Percentiles rank a stretch among this genome's conserved stretches.
Conservation (phyloP, 2,113 vertebrate species). For the Hypocryptadius cinnamomeus region DNA sequence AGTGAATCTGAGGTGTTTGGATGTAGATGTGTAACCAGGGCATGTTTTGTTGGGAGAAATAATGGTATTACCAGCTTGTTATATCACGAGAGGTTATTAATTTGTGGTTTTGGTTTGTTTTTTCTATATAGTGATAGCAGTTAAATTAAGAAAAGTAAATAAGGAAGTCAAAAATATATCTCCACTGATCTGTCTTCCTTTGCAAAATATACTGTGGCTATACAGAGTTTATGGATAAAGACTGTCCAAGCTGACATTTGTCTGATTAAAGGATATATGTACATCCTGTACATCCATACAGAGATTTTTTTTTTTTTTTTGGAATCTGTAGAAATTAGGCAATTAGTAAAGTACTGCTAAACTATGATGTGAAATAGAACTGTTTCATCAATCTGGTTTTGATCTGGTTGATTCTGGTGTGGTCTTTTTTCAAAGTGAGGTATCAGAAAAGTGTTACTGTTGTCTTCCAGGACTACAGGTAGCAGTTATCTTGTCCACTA, state of each 20-base stretch:
- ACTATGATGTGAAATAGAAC: not conserved
- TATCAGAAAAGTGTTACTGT: not conserved
- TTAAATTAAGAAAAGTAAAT: not conserved
- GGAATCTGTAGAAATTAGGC: not conserved
- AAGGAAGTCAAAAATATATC: not conserved
- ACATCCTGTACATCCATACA: not conserved
- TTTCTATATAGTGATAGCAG: not conserved
- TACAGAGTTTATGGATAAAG: not conserved
- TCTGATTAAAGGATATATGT: not conserved
- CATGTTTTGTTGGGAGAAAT: not conserved
- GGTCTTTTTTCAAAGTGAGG: not conserved
- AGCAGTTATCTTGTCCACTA: fast-evolving
- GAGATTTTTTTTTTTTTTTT: not conserved
- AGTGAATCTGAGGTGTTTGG: not conserved
- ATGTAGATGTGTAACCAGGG: not conserved
- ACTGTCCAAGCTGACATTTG: not conserved
- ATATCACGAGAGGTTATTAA: not conserved
- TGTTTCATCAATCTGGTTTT: not conserved
- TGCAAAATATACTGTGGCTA: not conserved
- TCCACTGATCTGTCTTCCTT: not conserved
- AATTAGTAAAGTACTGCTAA: not conserved
- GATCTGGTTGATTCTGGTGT: not conserved
- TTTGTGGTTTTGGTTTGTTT: not conserved
- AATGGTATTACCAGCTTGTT: not conserved
- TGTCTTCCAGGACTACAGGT: not conserved